These are phyloP conservation scores for Zalophus californianus DNA, from an alignment of 2,797 vertebrate species.

Conservation along the genomic window DNA sequence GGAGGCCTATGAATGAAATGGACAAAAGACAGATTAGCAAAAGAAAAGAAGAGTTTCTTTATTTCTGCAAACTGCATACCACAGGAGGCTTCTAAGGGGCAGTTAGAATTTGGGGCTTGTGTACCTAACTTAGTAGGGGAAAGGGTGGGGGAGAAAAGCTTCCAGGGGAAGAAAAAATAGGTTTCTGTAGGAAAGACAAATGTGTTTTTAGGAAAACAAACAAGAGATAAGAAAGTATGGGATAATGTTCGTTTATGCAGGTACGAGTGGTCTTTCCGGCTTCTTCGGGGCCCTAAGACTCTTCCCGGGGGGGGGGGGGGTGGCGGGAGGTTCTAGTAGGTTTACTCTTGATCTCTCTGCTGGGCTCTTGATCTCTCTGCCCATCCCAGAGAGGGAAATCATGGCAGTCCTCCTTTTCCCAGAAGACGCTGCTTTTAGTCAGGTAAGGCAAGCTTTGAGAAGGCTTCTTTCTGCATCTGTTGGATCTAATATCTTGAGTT, in stretches of 20 bases:
- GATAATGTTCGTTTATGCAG: neutral
- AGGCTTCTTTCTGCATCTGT: neutral
- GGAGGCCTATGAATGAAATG: neutral
- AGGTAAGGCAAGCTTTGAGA: neutral
- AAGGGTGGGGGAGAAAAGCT: neutral
- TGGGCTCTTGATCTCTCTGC: neutral
- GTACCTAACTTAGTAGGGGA: neutral
- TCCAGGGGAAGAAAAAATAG: neutral
- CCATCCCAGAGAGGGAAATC: neutral
- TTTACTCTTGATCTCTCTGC: neutral
- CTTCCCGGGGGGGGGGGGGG: fast-evolving
- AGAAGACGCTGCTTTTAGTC: neutral
- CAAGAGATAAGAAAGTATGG: neutral
- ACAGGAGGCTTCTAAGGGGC: fast-evolving
- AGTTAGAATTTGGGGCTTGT: neutral
- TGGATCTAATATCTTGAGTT: neutral
- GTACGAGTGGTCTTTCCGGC: neutral
- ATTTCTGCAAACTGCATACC: too few species aligned
- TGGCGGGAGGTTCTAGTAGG: neutral
- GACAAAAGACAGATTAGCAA: neutral
- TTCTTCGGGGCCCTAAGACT: neutral
- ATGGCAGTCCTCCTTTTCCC: neutral
- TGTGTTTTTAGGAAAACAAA: neutral
- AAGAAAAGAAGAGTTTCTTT: neutral
- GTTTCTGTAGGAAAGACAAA: neutral